These are phyloP conservation scores for Bacillus rossius DNA, from an alignment of 1,140 invertebrate genomes.

Conservation along the genomic window DNA sequence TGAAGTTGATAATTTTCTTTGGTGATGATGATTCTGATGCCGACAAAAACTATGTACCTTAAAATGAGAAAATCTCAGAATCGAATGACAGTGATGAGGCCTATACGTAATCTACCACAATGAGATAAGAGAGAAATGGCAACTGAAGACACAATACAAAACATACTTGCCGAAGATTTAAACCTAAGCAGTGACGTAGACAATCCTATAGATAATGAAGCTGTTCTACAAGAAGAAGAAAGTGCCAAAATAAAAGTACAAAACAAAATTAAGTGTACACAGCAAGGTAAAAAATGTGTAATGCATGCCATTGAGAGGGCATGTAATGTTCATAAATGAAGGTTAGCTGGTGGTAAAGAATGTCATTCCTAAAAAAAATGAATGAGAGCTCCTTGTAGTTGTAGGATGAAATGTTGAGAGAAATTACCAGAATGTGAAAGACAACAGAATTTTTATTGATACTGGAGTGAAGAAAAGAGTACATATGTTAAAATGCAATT, in stretches of 20 bases:
- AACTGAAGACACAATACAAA: background rate
- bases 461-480: constrained; percentile 1
- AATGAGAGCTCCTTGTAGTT: background rate
- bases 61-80: background rate
- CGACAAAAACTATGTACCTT: background rate
- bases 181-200: background rate
- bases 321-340: constrained; percentile 1
- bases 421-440: constrained; percentile 6
- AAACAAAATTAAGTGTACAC: background rate
- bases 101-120: too few relatives aligned
- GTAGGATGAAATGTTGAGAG: background rate
- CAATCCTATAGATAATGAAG: background rate
- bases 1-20: background rate
- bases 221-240: background rate
- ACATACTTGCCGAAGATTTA: background rate
- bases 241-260: constrained; percentile 1
- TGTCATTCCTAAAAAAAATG: background rate
- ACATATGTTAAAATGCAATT: background rate
- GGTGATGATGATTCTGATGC: background rate
- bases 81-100: background rate
- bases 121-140: background rate
- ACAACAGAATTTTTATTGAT: background rate
- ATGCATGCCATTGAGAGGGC: background rate
- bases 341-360: constrained; percentile 2
- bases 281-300: constrained; percentile 1